phyloP scores from a whole-genome alignment of 1,140 invertebrate species.

The Adoxophyes honmai region DNA sequence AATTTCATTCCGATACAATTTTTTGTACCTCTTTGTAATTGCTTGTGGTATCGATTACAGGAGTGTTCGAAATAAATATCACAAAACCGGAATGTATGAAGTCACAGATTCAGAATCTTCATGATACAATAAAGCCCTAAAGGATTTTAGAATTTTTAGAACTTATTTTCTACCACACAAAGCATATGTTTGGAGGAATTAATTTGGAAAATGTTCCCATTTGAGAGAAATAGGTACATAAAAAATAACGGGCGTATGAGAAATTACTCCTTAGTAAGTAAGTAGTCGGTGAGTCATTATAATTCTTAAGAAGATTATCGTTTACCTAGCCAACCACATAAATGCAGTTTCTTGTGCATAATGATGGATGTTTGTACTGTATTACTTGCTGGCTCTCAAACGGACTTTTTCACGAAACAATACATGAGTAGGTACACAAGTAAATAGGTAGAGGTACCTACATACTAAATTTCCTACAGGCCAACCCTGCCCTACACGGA shows the following conservation, averaged over 20 bases:
- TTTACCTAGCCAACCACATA: no score
- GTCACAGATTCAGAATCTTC: not conserved
- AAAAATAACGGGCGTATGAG: no score
- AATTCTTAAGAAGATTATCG: no score
- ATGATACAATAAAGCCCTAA: not conserved
- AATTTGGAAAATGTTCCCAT: no score
- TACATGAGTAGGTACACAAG: not conserved
- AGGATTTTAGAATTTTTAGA: conserved; percentile 11
- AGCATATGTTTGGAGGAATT: conserved; percentile 9
- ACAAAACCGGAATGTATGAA: conserved; percentile 43
- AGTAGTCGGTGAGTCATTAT: no score
- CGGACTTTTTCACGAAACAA: not conserved
- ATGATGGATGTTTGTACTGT: no score
- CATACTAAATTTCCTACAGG: not conserved
- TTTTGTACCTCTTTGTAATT: conserved; percentile 44
- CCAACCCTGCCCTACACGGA: not conserved
- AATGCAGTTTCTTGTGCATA: no score
- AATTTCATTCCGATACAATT: conserved; percentile 35
- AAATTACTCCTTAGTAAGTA: no score
- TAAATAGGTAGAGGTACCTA: not conserved
- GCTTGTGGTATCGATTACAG: conserved; percentile 15
- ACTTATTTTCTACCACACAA: conserved; percentile 22
- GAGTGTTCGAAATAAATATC: conserved; percentile 19
- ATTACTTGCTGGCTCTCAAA: not conserved
- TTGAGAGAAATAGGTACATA: no score